phyloP scores from a whole-genome alignment of 1,140 invertebrate species.

The Galendromus occidentalis region DNA sequence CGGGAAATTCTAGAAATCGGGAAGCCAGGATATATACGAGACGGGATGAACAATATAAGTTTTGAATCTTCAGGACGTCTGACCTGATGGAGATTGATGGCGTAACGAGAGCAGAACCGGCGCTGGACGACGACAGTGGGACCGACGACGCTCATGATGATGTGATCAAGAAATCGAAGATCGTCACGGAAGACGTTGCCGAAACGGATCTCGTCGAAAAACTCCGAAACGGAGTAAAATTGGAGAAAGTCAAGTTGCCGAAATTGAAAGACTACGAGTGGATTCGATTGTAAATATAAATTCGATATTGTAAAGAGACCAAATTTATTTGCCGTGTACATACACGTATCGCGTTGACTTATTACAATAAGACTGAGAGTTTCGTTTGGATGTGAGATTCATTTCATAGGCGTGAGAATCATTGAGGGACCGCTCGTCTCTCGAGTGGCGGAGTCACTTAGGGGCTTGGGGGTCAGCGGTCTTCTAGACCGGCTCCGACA shows the following conservation, averaged over 20 bases:
- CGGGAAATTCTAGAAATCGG: background rate
- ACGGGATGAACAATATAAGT: background rate
- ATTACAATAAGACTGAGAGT: too few species aligned
- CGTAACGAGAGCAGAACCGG: background rate
- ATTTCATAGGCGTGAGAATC: too few species aligned
- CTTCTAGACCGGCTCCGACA: too few species aligned
- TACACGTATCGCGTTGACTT: too few species aligned
- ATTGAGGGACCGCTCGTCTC: too few species aligned
- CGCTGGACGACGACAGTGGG: background rate
- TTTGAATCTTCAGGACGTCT: background rate
- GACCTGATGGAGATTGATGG: background rate
- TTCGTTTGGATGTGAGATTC: too few species aligned
- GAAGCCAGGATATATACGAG: background rate
- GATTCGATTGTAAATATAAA: background rate
- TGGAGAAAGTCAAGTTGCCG: background rate
- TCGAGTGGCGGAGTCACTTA: too few species aligned
- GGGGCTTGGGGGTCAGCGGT: too few species aligned
- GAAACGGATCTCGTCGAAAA: background rate
- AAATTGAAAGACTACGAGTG: background rate
- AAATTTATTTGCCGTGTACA: too few species aligned
- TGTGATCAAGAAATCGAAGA: background rate
- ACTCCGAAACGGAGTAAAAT: background rate
- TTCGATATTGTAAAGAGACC: too few species aligned
- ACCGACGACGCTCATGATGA: background rate
- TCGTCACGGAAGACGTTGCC: background rate